phyloP scores from a whole-genome alignment of 2,113 vertebrate genomes.

The Catharus bicknelli region DNA sequence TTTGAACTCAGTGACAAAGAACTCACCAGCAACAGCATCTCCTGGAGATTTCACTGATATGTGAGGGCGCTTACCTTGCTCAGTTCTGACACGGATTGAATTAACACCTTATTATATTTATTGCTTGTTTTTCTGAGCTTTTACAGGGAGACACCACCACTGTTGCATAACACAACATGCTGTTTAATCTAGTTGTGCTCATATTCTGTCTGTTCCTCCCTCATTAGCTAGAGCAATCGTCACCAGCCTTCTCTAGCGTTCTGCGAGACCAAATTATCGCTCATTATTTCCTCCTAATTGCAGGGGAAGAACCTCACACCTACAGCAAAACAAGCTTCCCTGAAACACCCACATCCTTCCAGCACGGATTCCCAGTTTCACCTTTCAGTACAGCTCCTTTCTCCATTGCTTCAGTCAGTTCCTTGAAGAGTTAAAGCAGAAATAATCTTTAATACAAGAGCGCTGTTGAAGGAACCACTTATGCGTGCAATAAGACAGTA shows the following conservation, averaged over 20 bases:
- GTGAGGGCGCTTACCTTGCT: background rate
- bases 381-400: background rate
- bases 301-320: background rate
- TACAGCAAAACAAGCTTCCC: background rate
- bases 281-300: constrained; percentile 42
- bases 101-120: background rate
- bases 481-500: background rate
- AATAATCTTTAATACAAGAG: background rate
- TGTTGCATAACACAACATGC: background rate
- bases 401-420: background rate
- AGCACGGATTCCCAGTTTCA: background rate
- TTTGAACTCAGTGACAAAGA: background rate
- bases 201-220: background rate
- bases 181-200: background rate
- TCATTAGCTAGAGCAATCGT: background rate
- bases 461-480: background rate
- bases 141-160: background rate
- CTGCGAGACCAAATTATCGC: background rate
- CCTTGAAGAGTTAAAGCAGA: background rate
- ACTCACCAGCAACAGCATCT: background rate
- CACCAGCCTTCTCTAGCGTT: background rate
- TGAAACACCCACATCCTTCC: background rate
- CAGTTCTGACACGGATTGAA: background rate
- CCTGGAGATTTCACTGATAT: background rate
- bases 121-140: background rate